Evolutionary conservation across 2,113 vertebrate genomes (phyloP), one percentile per base, ranked within the genome.

Genomic region (Nothocercus nigrocapillus): DNA sequence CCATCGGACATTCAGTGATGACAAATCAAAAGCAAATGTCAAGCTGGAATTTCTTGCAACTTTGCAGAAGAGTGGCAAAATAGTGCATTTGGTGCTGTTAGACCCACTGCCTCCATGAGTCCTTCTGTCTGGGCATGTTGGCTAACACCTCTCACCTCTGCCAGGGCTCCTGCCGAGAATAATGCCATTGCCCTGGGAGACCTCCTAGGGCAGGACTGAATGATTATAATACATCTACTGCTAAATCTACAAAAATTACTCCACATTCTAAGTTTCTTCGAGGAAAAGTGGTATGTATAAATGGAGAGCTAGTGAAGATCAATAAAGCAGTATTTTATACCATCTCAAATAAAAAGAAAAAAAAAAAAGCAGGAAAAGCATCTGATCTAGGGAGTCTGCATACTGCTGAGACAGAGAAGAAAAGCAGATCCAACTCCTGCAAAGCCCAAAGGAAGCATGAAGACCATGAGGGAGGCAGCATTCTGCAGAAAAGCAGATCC

Each of bases 401-500:
- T 21, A 47, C 19, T 28, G 36, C 11, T 58, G 53, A 89, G 20
- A 44, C 17, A 24, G 58, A 51, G 63, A 49, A 64, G 56, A 84
- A 87, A 89, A 92, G 53, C 67, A 85, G 38, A 85, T 30, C 5
- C 63, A 82, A 44, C 21, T 82, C 49, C 40, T 77, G 75, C 53
- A 70, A 85, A 93, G 59, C 61, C 68, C 3, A 1, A 80, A 88
- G 80, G 64, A 92, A 82, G 49, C n/a, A n/a, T 2, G 69, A 74
- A 44, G 56, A 73, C 19, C n/a, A 44, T 30, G 53, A 63, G 63
- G 49, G n/a, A 94, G 28, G 59, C 67, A 94, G 28, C 28, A n/a
- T 54, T 85, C 68, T 83, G 72, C 59, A 80, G 61, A 90, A 95
- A 89, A 93, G 30, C 67, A 82, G 70, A 58, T 45, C 58, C 40